Evolutionary conservation across 2,888 invertebrate genomes (phyloP).

Genomic region (Lasioglossum lativentre): DNA sequence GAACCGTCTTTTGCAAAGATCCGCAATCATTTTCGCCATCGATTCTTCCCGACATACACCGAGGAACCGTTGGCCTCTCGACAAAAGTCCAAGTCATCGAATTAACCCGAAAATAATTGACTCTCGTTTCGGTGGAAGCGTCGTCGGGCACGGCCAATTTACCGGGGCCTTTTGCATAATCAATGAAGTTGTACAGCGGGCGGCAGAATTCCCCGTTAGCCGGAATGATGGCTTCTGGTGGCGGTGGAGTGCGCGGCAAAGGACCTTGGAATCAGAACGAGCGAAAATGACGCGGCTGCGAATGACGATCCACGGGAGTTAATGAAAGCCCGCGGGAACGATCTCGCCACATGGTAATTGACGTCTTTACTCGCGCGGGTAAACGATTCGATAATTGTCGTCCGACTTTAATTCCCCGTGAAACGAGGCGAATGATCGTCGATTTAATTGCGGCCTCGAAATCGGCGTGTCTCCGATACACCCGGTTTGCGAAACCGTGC

Average conservation of each 20-base stretch:
- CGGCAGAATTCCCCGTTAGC: slow-evolving; percentile 38
- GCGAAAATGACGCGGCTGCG: slow-evolving; percentile 54
- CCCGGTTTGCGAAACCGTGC: not conserved
- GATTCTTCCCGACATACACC: not conserved
- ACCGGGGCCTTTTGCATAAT: slow-evolving; percentile 51
- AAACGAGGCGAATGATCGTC: slow-evolving; percentile 27
- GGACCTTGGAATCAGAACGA: not conserved
- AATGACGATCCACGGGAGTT: slow-evolving; percentile 63
- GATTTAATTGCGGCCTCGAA: slow-evolving; percentile 20
- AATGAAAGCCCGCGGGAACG: slow-evolving; percentile 65
- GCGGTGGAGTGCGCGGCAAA: slow-evolving; percentile 22
- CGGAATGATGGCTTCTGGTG: slow-evolving; percentile 51
- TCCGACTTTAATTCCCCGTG: slow-evolving; percentile 12
- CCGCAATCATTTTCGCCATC: not conserved
- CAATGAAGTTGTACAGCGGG: slow-evolving; percentile 58
- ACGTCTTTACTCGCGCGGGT: slow-evolving; percentile 36
- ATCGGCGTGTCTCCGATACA: slow-evolving; percentile 7
- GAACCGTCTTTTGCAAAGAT: not conserved
- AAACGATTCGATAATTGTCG: slow-evolving; percentile 39
- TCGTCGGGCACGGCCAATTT: slow-evolving; percentile 16
- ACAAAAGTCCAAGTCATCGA: slow-evolving; percentile 56
- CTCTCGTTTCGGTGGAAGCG: slow-evolving; percentile 41
- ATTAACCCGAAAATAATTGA: slow-evolving; percentile 61
- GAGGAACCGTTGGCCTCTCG: slow-evolving; percentile 23
- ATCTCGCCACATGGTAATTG: slow-evolving; percentile 51